phyloP scores from a whole-genome alignment of 1,140 invertebrate genomes.

The Euwallacea fornicatus region DNA sequence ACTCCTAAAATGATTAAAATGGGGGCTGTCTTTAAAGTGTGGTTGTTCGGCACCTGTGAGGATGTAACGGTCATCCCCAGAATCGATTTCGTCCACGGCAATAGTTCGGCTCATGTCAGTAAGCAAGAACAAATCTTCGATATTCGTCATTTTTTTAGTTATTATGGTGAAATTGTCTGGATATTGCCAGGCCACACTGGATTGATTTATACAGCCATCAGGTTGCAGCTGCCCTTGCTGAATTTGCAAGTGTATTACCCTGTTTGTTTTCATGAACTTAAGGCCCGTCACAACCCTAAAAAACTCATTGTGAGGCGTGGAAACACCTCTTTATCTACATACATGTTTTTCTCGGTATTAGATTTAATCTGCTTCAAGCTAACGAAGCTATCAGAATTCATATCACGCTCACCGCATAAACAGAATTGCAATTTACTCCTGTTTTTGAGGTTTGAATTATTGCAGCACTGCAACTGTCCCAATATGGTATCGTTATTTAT shows the following conservation, averaged over 20 bases:
- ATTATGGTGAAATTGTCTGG: conserved; percentile 61
- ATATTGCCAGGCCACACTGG: conserved; percentile 64
- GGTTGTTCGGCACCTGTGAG: too few relatives aligned
- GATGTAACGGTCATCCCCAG: too few relatives aligned
- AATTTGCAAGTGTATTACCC: conserved; percentile 76
- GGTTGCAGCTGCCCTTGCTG: conserved; percentile 68
- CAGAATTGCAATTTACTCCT: conserved; percentile 84
- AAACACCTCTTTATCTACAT: conserved; percentile 52
- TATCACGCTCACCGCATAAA: conserved; percentile 73
- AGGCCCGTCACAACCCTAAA: conserved; percentile 75
- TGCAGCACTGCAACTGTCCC: conserved; percentile 62
- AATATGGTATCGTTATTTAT: conserved; percentile 73
- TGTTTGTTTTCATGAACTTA: conserved; percentile 67
- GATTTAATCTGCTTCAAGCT: conserved; percentile 67
- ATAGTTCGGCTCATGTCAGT: too few relatives aligned
- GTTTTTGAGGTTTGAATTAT: conserved; percentile 64
- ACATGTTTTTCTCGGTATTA: conserved; percentile 71
- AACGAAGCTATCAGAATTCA: conserved; percentile 73
- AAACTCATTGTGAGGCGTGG: not conserved
- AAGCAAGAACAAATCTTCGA: too few relatives aligned
- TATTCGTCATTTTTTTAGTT: conserved; percentile 50
- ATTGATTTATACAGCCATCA: conserved; percentile 62
- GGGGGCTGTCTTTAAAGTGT: too few relatives aligned
- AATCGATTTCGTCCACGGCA: too few relatives aligned
- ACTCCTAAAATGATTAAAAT: too few relatives aligned